These are phyloP conservation scores for Prietella phreatophila DNA, from an alignment of 2,113 vertebrate genomes.

Conservation along the genomic window DNA sequence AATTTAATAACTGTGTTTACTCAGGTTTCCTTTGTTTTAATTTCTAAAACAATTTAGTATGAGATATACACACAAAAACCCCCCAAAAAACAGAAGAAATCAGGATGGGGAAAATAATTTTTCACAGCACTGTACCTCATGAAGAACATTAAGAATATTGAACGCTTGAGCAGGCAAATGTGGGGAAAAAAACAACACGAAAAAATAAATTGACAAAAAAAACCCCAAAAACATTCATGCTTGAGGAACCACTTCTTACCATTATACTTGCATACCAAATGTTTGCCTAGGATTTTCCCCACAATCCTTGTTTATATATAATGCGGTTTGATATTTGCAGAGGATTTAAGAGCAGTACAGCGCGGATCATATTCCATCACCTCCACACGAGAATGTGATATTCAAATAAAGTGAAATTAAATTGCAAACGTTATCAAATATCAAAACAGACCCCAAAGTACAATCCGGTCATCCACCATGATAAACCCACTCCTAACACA, in stretches of 20 bases:
- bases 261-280: not conserved
- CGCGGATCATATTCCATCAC: not conserved
- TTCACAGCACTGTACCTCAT: too few relatives aligned
- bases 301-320: not conserved
- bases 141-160: too few relatives aligned
- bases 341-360: not conserved
- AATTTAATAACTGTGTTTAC: too few relatives aligned
- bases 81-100: too few relatives aligned
- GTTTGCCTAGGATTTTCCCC: not conserved
- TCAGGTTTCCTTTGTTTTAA: too few relatives aligned
- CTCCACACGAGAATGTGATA: not conserved
- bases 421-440: not conserved
- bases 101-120: too few relatives aligned
- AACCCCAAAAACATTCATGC: not conserved
- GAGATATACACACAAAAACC: too few relatives aligned
- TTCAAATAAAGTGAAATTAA: not conserved
- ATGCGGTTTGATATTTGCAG: not conserved
- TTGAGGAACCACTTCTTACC: not conserved
- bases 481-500: not conserved
- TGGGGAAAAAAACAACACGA: too few relatives aligned
- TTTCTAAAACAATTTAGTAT: too few relatives aligned
- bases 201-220: not conserved
- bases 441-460: not conserved
- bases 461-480: not conserved
- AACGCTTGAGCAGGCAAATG: too few relatives aligned